phyloP scores from a whole-genome alignment of 2,113 vertebrate species.

The Oncorhynchus kisutch region DNA sequence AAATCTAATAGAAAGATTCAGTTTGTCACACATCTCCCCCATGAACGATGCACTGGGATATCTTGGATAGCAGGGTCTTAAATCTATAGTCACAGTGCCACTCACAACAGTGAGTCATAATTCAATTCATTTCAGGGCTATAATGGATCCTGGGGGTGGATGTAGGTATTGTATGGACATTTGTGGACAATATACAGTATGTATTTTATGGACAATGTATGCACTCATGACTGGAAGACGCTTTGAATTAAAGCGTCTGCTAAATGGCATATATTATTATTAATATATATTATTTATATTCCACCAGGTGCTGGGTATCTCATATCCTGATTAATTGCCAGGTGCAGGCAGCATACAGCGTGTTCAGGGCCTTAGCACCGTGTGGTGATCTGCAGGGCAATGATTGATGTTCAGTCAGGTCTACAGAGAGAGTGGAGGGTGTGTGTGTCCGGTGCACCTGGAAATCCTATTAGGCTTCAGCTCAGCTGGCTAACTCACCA shows the following conservation, averaged over 20 bases:
- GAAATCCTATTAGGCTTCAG: constrained; percentile 20
- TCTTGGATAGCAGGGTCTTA: background rate
- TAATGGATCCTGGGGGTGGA: background rate
- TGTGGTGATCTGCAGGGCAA: too few species aligned
- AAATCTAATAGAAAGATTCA: constrained; percentile 45
- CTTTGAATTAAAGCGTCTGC: too few species aligned
- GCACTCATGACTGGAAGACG: too few species aligned
- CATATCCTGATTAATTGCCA: constrained; percentile 2
- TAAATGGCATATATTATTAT: too few species aligned
- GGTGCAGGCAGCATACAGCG: background rate
- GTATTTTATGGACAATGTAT: too few species aligned
- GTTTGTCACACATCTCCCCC: constrained; percentile 35
- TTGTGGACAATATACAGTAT: background rate
- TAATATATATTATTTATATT: constrained; percentile 10
- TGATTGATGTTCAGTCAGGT: too few species aligned
- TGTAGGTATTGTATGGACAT: background rate
- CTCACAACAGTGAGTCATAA: constrained; percentile 17
- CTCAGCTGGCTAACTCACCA: constrained; percentile 23
- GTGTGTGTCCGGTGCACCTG: background rate
- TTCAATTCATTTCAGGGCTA: background rate
- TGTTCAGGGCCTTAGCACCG: background rate
- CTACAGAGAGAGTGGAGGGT: background rate
- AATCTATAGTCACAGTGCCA: constrained; percentile 37
- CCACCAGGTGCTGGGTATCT: constrained; percentile 27
- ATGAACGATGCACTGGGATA: constrained; percentile 32